phyloP scores from a whole-genome alignment of 2,888 invertebrate species.

The Xestobium rufovillosum region DNA sequence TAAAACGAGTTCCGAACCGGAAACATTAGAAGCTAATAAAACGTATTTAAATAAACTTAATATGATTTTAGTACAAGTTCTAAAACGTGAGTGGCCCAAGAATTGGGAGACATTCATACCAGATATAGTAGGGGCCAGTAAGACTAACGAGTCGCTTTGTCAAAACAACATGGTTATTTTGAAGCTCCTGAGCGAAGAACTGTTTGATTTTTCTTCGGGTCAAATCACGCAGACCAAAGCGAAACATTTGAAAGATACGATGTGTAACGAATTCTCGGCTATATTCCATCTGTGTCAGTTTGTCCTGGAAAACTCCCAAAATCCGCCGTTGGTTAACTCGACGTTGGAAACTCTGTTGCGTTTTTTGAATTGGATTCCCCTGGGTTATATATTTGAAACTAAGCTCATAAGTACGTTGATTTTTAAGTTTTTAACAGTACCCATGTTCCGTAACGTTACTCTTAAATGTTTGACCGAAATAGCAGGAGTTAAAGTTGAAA shows the following conservation, averaged over 20 bases:
- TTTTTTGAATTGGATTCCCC: constrained; percentile 99
- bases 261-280: constrained; percentile 98
- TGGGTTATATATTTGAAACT: constrained; percentile 99
- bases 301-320: constrained; percentile 96
- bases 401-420: constrained; percentile 90
- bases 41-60: constrained; percentile 97
- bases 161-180: constrained; percentile 99
- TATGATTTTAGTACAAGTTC: constrained; percentile 97
- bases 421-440: constrained; percentile 95
- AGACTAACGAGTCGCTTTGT: constrained; percentile 97
- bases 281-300: constrained; percentile 97
- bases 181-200: constrained; percentile 95
- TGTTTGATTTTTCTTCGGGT: constrained; percentile 97
- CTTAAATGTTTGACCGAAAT: constrained; percentile 98
- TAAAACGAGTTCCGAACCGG: constrained; percentile 91
- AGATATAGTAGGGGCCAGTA: constrained; percentile 98
- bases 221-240: constrained; percentile 99
- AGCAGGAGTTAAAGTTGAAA: constrained; percentile 83
- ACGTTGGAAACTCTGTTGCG: constrained; percentile 93
- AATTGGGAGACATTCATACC: constrained; percentile 99
- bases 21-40: constrained; percentile 83
- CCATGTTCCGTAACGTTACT: constrained; percentile 81
- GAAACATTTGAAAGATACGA: constrained; percentile 97
- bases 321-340: constrained; percentile 90
- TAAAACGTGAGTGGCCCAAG: constrained; percentile 99